Evolutionary conservation across 2,113 vertebrate genomes (phyloP).

Genomic region (Trogon surrucura): DNA sequence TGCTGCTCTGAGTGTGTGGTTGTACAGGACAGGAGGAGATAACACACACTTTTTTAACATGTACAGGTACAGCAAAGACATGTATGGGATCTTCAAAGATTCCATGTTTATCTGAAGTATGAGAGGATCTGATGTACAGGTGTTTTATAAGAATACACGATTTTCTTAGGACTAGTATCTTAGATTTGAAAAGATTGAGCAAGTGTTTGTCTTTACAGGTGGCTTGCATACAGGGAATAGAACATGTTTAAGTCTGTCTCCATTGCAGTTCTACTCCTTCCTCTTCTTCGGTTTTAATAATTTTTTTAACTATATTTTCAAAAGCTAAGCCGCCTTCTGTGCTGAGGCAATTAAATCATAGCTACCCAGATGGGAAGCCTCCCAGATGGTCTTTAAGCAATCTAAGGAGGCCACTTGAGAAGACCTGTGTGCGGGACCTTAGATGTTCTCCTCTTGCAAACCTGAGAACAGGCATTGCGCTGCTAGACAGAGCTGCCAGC

Average conservation of each 20-base stretch:
- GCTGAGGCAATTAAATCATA: neutral
- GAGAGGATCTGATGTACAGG: neutral
- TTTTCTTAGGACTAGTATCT: neutral
- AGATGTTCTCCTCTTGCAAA: neutral
- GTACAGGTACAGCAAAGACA: neutral
- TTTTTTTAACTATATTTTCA: neutral
- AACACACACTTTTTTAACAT: neutral
- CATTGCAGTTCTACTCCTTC: neutral
- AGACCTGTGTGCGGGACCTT: neutral
- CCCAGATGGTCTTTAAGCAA: neutral
- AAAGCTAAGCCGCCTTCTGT: neutral
- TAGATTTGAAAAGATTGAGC: neutral
- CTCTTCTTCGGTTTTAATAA: neutral
- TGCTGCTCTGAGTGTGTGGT: neutral
- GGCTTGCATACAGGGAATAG: neutral
- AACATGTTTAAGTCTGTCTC: neutral
- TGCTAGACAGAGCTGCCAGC: neutral
- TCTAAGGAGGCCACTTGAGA: neutral
- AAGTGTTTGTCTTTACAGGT: neutral
- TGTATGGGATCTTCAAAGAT: neutral
- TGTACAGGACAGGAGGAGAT: neutral
- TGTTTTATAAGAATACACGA: neutral
- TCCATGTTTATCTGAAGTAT: neutral
- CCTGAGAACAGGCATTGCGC: rapidly evolving
- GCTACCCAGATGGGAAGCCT: neutral